Conservation (phyloP, 2,797 vertebrate genomes). For the Coccyzus lansbergi region DNA sequence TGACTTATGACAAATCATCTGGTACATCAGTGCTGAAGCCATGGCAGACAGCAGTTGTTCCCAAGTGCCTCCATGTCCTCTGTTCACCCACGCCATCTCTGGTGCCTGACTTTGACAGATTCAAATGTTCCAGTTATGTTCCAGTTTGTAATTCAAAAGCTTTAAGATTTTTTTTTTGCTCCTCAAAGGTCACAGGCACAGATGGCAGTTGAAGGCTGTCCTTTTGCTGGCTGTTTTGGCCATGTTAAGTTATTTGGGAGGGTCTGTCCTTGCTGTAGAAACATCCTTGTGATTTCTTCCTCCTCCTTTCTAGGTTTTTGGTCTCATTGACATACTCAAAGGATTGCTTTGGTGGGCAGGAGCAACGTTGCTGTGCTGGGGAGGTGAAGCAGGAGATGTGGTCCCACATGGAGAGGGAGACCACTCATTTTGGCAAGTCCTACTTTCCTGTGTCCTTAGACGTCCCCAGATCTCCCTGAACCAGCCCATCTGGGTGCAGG, state of each 20-base stretch:
- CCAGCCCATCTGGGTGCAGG: neutral
- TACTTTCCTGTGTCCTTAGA: neutral
- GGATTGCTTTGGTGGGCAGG: neutral
- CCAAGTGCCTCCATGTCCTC: neutral
- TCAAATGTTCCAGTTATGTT: constrained; percentile 13
- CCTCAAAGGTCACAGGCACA: neutral
- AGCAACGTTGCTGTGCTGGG: neutral
- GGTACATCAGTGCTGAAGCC: neutral
- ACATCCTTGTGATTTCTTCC: neutral
- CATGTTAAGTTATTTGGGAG: neutral
- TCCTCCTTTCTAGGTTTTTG: neutral
- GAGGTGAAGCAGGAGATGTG: neutral
- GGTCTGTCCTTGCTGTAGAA: neutral
- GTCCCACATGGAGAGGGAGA: neutral
- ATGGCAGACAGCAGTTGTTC: neutral
- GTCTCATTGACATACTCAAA: neutral
- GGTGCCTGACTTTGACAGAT: neutral
- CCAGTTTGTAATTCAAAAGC: neutral
- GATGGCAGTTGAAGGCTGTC: neutral
- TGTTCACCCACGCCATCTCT: neutral
- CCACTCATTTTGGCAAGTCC: neutral
- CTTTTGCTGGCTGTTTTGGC: neutral
- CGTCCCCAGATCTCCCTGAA: neutral
- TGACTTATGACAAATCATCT: neutral
- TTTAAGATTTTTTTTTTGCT: neutral